phyloP scores from a whole-genome alignment of 2,113 vertebrate species.

The Kobus ellipsiprymnus region DNA sequence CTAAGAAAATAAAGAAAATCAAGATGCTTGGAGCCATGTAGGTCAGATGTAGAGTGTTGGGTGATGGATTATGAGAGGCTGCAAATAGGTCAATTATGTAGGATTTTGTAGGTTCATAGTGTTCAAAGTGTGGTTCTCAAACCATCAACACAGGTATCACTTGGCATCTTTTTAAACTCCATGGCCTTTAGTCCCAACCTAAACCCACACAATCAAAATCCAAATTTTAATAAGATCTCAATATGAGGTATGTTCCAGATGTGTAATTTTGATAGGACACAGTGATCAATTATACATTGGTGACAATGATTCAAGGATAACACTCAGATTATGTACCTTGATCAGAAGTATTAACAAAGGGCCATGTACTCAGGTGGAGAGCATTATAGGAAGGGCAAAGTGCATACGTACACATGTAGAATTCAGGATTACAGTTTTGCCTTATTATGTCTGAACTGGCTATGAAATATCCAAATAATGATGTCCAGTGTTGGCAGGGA shows the following conservation, averaged over 20 bases:
- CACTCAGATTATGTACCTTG: background rate
- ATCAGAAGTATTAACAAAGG: background rate
- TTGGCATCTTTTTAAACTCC: background rate
- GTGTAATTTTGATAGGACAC: background rate
- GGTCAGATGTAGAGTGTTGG: background rate
- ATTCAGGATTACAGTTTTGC: background rate
- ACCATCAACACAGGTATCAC: background rate
- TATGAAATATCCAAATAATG: background rate
- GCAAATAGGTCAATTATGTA: background rate
- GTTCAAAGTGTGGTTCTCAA: background rate
- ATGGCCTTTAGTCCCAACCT: background rate
- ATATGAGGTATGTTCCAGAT: background rate
- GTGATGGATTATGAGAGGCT: background rate
- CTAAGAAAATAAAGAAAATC: background rate
- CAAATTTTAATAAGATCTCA: background rate
- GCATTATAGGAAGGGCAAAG: background rate
- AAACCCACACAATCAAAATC: background rate
- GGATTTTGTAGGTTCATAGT: background rate
- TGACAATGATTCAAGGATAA: background rate
- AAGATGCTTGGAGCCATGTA: background rate
- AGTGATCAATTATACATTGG: background rate
- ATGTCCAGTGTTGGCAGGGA: background rate
- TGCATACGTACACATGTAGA: background rate
- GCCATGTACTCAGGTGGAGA: background rate
- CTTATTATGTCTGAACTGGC: background rate